Base-by-base conservation (phyloP, 2,888 invertebrate genomes). In the Apamea epomidion region DNA sequence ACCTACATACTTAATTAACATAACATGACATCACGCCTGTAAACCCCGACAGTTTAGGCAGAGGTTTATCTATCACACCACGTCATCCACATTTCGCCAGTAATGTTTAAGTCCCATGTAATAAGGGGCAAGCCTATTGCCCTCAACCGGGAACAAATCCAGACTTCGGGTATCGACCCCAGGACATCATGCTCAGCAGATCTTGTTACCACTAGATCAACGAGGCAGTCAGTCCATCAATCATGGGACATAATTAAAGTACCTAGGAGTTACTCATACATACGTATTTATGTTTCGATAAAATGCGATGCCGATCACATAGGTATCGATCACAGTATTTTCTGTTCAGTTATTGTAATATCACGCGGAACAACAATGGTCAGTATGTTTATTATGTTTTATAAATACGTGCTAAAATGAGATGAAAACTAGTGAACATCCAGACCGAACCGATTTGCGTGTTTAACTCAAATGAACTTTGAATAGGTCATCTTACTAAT, bases 301-400 rank as follows among this genome's bases (percentile, higher is more conserved):
- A 32, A 70, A 29, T n/a, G 5, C 42, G n/a, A 45, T 32, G 2
- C 1, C 32, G 3, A 32, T 45, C 21, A 37, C 12, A 51, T 37
- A 62, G 32, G 48, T 37, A 58, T 54, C n/a, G 54, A 72, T 62
- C 21, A 32, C n/a, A 54, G 5, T 25, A 60, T 54, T n/a, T 32
- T 29, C 51, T 54, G 21, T 37, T 10, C 21, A 32, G 14, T 51
- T 58, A 71, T 60, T 48, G 29, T 60, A 42, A 51, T 75, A 78
- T 74, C 79, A 80, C 60, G 80, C 78, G 64, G 64, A 80, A 88
- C 68, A 81, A 78, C 45, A 84, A 74, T 86, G 83, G 18, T 74
- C 51, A 12, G 42, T 58, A 58, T 70, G 37, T 65, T 68, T 54
- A 64, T 64, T 72, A 45, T 37, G 65, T 69, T 83, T 67, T 48